Evolutionary conservation across 2,797 vertebrate species (phyloP).

Genomic region (Chaunax sp.): DNA sequence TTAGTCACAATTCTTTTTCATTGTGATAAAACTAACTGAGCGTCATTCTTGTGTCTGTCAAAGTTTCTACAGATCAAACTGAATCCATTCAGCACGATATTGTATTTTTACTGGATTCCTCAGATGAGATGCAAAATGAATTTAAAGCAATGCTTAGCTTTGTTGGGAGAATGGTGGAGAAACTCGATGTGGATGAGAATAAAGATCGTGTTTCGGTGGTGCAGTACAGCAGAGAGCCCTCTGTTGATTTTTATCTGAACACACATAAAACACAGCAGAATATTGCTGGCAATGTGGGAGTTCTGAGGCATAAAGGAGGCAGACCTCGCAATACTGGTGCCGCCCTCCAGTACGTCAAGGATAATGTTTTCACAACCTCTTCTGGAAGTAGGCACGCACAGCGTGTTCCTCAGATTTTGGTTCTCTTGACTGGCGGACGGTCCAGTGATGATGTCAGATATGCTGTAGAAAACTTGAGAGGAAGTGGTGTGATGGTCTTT

Average conservation of each 20-base stretch:
- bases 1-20: not conserved
- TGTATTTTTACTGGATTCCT: constrained; percentile 83
- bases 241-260: constrained; percentile 75
- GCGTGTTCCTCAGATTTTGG: constrained; percentile 72
- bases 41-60: constrained; percentile 40
- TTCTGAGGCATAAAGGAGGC: constrained; percentile 74
- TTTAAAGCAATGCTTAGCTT: constrained; percentile 70
- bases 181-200: constrained; percentile 69
- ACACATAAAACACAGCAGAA: constrained; percentile 66
- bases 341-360: constrained; percentile 74
- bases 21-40: constrained; percentile 26
- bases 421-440: constrained; percentile 73
- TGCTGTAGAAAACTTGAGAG: constrained; percentile 77
- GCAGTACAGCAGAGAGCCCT: constrained; percentile 74
- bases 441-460: constrained; percentile 74
- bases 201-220: constrained; percentile 77
- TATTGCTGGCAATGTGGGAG: constrained; percentile 51
- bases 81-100: constrained; percentile 68
- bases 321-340: constrained; percentile 74
- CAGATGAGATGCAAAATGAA: constrained; percentile 69
- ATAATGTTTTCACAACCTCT: constrained; percentile 70
- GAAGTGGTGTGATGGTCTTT: constrained; percentile 79
- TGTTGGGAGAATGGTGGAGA: constrained; percentile 73
- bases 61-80: constrained; percentile 53
- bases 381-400: constrained; percentile 75